These are phyloP conservation scores for Catamblyrhynchus diadema DNA, from an alignment of 2,797 vertebrate genomes.

Conservation along the genomic window DNA sequence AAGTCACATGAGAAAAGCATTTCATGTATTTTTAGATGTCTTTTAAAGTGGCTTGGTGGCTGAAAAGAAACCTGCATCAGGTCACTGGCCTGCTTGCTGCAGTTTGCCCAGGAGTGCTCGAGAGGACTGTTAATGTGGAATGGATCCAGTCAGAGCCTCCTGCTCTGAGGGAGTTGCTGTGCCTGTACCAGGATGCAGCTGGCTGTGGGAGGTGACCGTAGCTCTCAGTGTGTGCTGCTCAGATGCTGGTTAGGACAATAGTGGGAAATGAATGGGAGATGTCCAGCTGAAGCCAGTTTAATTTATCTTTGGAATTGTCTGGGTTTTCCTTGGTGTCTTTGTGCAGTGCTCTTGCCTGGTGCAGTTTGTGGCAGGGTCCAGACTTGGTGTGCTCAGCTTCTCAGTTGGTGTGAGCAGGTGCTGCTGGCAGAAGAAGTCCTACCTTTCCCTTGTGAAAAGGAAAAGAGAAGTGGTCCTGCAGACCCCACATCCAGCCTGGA, in stretches of 20 bases:
- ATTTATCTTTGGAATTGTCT: not conserved
- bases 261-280: constrained; percentile 41
- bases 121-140: not conserved
- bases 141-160: not conserved
- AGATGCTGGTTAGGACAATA: not conserved
- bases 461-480: not conserved
- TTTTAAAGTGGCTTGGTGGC: constrained; percentile 38
- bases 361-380: not conserved
- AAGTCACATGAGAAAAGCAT: constrained; percentile 37
- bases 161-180: not conserved
- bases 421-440: not conserved
- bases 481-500: not conserved
- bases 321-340: not conserved
- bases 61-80: not conserved
- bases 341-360: not conserved
- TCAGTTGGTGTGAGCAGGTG: not conserved
- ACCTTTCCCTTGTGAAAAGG: not conserved
- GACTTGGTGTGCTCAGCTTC: not conserved
- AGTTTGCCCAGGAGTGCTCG: not conserved
- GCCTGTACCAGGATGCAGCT: constrained; percentile 23
- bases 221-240: not conserved
- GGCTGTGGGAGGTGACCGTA: not conserved
- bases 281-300: not conserved
- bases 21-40: constrained; percentile 46
- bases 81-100: not conserved